Evolutionary conservation across 2,113 vertebrate species (phyloP), one percentile per base, ranked within the genome.

Genomic region (Entelurus aequoreus): DNA sequence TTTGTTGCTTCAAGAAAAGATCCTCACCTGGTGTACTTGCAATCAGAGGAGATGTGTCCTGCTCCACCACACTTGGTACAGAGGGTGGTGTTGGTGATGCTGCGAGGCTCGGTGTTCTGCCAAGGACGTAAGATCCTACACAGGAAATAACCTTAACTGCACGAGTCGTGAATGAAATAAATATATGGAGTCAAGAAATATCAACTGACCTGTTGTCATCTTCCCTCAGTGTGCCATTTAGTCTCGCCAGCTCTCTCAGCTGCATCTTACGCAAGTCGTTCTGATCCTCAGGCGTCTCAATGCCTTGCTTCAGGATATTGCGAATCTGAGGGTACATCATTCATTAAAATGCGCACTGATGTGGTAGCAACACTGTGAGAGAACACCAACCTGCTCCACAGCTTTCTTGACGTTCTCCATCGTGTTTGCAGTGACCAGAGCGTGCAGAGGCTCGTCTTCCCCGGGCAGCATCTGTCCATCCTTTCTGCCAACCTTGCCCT

Each of bases 351-450:
- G 12, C 4, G 42, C 42, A 11, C 42, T 46, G 42, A 46, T 11
- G 3, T 11, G 42, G 3, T 16, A 19, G 38, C 9, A 16, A 6
- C 11, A 57, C 16, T 15, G n/a, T 4, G 11, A 42, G 16, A 16
- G 1, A 15, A 56, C n/a, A 57, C 81, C 71, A 4, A 95, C 95
- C 94, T 98, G 95, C 63, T 98, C 95, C 58, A 98, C 95, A 0
- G 96, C 96, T 44, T 98, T 98, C 86, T 97, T 97, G 60, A 98
- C 95, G 2, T 97, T 98, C 79, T 98, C 96, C 95, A 96, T 97
- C 3, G 96, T 98, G 85, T 97, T 98, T 54, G 95, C 96, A 0
- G 96, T 98, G 64, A 98, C 96, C 10, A 98, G 86, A 1, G 96
- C 96, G 1, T 97, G 95, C 35, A 98, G 91, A 0, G 96, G 95